phyloP scores from a whole-genome alignment of 2,797 vertebrate species.

The Periparus ater region DNA sequence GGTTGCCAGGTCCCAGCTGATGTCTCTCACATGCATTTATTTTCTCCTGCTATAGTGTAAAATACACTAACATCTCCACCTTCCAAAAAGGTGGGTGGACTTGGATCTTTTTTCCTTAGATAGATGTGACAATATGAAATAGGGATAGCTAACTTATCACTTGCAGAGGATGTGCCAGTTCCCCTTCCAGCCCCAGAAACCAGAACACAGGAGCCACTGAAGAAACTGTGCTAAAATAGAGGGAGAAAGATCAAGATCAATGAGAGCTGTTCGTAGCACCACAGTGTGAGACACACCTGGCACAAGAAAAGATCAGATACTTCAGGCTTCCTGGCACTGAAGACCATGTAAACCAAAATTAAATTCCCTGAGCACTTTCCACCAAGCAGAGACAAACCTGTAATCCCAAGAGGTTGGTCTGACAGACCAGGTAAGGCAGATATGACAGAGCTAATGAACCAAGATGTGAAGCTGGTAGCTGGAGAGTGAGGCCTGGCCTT shows the following conservation, averaged over 20 bases:
- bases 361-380: background rate
- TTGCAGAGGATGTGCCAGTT: background rate
- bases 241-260: background rate
- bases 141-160: background rate
- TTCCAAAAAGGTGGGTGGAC: background rate
- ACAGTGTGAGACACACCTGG: background rate
- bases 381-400: background rate
- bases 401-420: background rate
- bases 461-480: background rate
- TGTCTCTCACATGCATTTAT: background rate
- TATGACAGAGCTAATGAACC: background rate
- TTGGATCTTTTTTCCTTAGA: background rate
- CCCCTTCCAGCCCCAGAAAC: background rate
- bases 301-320: background rate
- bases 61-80: background rate
- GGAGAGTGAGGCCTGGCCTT: background rate
- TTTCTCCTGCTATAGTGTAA: background rate
- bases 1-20: background rate
- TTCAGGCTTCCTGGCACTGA: background rate
- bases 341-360: background rate
- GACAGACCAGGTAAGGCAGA: background rate
- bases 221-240: background rate
- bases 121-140: background rate
- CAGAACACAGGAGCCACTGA: background rate
- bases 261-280: background rate